phyloP scores from a whole-genome alignment of 2,888 invertebrate genomes.

The Trileptium ribeirensis region DNA sequence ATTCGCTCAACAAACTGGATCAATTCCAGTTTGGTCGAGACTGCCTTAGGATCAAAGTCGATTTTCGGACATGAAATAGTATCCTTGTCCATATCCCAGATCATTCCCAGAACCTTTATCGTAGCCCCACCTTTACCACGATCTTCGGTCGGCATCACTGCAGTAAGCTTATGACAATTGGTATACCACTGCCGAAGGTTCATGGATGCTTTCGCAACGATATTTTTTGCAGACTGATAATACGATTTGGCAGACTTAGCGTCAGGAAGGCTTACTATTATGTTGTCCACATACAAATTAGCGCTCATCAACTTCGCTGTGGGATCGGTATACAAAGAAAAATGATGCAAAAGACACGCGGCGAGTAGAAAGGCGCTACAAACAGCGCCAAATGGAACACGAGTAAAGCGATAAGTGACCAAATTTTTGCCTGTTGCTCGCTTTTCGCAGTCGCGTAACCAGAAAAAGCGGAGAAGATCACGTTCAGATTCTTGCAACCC shows the following conservation, averaged over 20 bases:
- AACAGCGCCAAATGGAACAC: slow-evolving; percentile 36
- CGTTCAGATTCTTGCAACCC: slow-evolving; percentile 28
- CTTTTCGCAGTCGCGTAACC: not conserved
- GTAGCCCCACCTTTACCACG: too few relatives aligned
- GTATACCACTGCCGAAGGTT: not conserved
- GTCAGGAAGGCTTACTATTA: not conserved
- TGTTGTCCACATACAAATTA: slow-evolving; percentile 3
- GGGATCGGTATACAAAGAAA: not conserved
- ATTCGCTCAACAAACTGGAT: not conserved
- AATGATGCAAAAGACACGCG: slow-evolving; percentile 26
- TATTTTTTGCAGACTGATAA: not conserved
- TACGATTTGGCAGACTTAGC: not conserved
- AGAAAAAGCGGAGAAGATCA: slow-evolving; percentile 18
- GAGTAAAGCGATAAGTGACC: slow-evolving; percentile 28
- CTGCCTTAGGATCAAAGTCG: not conserved
- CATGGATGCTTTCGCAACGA: not conserved
- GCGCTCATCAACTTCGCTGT: not conserved
- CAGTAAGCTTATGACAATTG: not conserved
- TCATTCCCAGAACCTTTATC: not conserved
- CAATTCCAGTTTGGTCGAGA: not conserved
- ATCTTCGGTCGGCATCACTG: not conserved
- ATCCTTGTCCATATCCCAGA: not conserved
- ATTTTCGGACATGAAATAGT: not conserved
- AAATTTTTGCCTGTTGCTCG: slow-evolving; percentile 30
- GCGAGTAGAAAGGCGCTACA: slow-evolving; percentile 31